These are phyloP conservation scores for Danaus plexippus DNA, from an alignment of 1,140 invertebrate species.

Conservation along the genomic window DNA sequence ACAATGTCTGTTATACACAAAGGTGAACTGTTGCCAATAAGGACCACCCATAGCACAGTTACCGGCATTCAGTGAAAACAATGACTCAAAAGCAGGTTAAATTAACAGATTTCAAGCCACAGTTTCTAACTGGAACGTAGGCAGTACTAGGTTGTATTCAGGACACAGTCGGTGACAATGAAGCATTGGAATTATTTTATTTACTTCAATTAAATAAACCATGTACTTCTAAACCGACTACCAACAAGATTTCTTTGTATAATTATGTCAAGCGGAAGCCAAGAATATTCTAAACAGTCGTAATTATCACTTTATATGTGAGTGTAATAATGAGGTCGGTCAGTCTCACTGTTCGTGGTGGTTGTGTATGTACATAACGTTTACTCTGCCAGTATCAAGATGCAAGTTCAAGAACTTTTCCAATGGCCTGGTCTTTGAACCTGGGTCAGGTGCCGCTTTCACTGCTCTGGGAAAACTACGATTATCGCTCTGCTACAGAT, in stretches of 20 bases:
- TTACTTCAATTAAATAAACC: no score
- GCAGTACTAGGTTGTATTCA: not conserved
- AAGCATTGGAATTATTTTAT: no score
- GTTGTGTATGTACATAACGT: no score
- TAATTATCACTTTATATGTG: slow-evolving; percentile 7
- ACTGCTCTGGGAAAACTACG: slow-evolving; percentile 16
- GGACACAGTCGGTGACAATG: no score
- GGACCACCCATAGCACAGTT: slow-evolving; percentile 1
- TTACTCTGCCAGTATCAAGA: no score
- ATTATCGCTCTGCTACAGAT: slow-evolving; percentile 6
- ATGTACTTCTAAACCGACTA: no score
- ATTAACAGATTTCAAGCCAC: slow-evolving; percentile 13
- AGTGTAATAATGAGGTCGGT: no score
- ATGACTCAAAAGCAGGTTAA: slow-evolving; percentile 11
- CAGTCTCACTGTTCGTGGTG: no score
- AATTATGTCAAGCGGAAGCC: slow-evolving; percentile 2
- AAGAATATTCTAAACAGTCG: not conserved
- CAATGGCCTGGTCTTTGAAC: slow-evolving; percentile 9
- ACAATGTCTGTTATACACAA: slow-evolving; percentile 27
- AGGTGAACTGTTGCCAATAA: slow-evolving; percentile 21
- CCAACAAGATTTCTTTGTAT: no score
- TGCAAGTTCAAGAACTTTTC: not conserved
- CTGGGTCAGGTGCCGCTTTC: slow-evolving; percentile 18
- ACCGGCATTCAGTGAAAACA: no score
- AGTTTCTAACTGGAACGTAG: slow-evolving; percentile 6